These are phyloP conservation scores for Meteorus cinctellus DNA, from an alignment of 2,888 invertebrate genomes.

Conservation along the genomic window DNA sequence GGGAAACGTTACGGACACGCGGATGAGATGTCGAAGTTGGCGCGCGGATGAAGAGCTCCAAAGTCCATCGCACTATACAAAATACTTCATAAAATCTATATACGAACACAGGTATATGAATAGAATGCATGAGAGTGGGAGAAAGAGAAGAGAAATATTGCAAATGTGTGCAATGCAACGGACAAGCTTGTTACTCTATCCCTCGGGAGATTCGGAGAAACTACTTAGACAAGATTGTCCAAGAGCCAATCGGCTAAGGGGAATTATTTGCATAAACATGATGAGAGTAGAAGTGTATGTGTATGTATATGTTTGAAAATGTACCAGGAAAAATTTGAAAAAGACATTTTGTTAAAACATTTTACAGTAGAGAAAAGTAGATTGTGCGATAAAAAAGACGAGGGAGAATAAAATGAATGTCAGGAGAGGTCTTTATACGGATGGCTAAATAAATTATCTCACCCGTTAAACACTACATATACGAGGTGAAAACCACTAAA, in stretches of 20 bases:
- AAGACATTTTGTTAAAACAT: not conserved
- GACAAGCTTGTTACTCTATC: constrained; percentile 20
- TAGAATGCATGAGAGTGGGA: constrained; percentile 18
- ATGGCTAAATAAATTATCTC: no score
- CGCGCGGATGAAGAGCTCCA: constrained; percentile 1
- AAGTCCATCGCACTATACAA: not conserved
- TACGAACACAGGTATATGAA: not conserved
- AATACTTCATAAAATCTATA: not conserved
- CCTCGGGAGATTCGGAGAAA: constrained; percentile 24
- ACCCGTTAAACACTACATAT: no score
- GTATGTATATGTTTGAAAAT: not conserved
- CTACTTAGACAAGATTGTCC: constrained; percentile 44
- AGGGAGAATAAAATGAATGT: not conserved
- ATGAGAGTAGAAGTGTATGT: not conserved
- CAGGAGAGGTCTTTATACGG: not conserved
- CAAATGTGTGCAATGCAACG: constrained; percentile 26
- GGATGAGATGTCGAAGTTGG: constrained; percentile 42
- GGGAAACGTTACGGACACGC: constrained; percentile 33
- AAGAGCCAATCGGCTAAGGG: constrained; percentile 40
- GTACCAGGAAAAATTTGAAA: not conserved
- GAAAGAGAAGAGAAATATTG: constrained; percentile 9
- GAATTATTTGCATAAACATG: constrained; percentile 37
- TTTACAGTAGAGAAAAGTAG: not conserved
- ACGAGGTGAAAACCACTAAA: no score
- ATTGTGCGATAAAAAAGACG: not conserved